Conservation (phyloP, 37 sponge, comb jelly and placozoan genomes). For the Chondrilla cf. caribensis region DNA sequence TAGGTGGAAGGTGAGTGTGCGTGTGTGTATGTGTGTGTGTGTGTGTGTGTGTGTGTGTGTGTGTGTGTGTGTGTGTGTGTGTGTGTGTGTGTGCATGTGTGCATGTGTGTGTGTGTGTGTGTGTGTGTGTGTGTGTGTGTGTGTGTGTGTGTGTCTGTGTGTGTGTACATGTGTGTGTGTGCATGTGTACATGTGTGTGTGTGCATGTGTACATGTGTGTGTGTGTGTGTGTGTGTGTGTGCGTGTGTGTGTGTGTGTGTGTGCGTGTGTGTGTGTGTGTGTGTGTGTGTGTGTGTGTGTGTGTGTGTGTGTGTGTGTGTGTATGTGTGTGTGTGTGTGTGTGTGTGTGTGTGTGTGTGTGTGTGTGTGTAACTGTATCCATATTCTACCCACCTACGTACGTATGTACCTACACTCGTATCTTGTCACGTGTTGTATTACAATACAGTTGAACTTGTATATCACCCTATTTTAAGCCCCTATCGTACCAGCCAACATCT, state of each 20-base stretch:
- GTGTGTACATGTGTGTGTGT: background rate
- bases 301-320: constrained; percentile 34
- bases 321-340: constrained; percentile 5
- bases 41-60: background rate
- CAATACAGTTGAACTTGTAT: too few relatives aligned
- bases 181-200: background rate
- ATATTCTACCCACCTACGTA: background rate
- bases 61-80: constrained; percentile 30
- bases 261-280: constrained; percentile 29
- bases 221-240: constrained; percentile 20
- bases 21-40: constrained; percentile 20
- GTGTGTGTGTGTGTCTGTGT: background rate
- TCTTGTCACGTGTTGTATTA: too few relatives aligned
- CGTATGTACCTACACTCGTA: too few relatives aligned
- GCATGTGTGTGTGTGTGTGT: constrained; percentile 19
- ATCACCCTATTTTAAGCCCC: too few relatives aligned
- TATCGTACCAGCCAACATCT: too few relatives aligned
- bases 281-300: constrained; percentile 31
- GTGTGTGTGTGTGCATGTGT: constrained; percentile 11
- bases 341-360: constrained; percentile 3
- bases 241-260: constrained; percentile 27
- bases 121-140: constrained; percentile 28
- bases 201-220: constrained; percentile 17
- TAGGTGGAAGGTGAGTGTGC: too few relatives aligned
- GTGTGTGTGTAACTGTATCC: constrained; percentile 6